Conservation (phyloP, 2,113 vertebrate species). For the Azemiops feae region DNA sequence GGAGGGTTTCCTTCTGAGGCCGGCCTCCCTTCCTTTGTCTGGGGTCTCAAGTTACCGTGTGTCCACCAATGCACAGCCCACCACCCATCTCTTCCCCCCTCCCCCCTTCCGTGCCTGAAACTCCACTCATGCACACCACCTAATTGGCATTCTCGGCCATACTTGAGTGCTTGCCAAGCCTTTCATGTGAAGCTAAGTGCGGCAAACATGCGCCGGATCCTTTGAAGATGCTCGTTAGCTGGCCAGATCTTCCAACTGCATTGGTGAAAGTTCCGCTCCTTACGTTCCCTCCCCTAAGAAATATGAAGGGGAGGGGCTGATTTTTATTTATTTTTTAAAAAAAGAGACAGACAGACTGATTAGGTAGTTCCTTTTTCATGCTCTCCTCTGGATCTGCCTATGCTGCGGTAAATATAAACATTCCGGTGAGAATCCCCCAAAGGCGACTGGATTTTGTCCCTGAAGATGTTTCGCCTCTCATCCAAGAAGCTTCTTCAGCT, state of each 20-base stretch:
- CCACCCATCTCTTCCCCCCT: too few relatives aligned
- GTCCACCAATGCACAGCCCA: slow-evolving; percentile 40
- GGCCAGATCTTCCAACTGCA: slow-evolving; percentile 52
- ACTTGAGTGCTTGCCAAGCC: slow-evolving; percentile 62
- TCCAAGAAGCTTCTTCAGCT: neutral
- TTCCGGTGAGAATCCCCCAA: too few relatives aligned
- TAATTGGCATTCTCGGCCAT: slow-evolving; percentile 72
- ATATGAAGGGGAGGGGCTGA: neutral
- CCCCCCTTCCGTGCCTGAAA: neutral
- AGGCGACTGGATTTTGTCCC: neutral
- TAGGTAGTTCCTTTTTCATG: neutral
- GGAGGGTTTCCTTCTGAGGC: neutral
- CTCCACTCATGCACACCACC: slow-evolving; percentile 57
- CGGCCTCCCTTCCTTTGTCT: slow-evolving; percentile 29
- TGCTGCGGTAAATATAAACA: neutral
- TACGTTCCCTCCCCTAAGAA: neutral
- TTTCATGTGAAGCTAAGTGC: slow-evolving; percentile 76
- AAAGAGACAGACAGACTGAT: neutral
- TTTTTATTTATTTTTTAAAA: neutral
- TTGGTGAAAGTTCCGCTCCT: neutral
- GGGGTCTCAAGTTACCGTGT: slow-evolving; percentile 51
- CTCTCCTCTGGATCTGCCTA: neutral
- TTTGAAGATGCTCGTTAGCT: slow-evolving; percentile 66
- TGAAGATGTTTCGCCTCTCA: neutral
- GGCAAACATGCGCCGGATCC: slow-evolving; percentile 65